Percentiles rank a stretch among this genome's conserved stretches.
Conservation (phyloP, 2,888 invertebrate species). For the Sesia bembeciformis region DNA sequence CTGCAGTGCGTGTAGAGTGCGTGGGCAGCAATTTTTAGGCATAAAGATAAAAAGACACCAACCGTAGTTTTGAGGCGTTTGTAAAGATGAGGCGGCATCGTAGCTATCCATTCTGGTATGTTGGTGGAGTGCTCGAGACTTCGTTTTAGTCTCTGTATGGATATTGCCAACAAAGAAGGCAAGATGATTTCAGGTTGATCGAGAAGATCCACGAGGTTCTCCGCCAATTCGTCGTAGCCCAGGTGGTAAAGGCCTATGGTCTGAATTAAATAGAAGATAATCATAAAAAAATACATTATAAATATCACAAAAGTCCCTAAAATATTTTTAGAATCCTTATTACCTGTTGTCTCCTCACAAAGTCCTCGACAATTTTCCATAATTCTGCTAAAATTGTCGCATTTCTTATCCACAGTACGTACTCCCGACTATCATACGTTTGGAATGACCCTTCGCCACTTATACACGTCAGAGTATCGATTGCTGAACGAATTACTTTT, state of each 20-base stretch:
- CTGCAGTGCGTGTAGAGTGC: too few relatives aligned
- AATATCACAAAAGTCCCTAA: not conserved
- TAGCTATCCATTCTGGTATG: slow-evolving; percentile 80
- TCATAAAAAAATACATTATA: not conserved
- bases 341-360: slow-evolving; percentile 86
- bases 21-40: not conserved
- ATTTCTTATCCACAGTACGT: slow-evolving; percentile 80
- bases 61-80: slow-evolving; percentile 83
- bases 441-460: slow-evolving; percentile 64
- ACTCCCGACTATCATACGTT: slow-evolving; percentile 52
- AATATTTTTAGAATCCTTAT: slow-evolving; percentile 12
- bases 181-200: slow-evolving; percentile 81
- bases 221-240: slow-evolving; percentile 76
- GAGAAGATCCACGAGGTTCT: slow-evolving; percentile 78
- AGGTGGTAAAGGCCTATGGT: slow-evolving; percentile 76
- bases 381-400: slow-evolving; percentile 80
- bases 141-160: slow-evolving; percentile 85
- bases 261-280: slow-evolving; percentile 27
- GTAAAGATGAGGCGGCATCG: slow-evolving; percentile 84
- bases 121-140: slow-evolving; percentile 74
- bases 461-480: slow-evolving; percentile 77
- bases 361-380: slow-evolving; percentile 85
- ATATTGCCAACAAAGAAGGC: slow-evolving; percentile 82
- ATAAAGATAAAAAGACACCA: slow-evolving; percentile 12
- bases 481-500: slow-evolving; percentile 81